Conservation (phyloP, 2,888 invertebrate species). For the Dione vanillae region DNA sequence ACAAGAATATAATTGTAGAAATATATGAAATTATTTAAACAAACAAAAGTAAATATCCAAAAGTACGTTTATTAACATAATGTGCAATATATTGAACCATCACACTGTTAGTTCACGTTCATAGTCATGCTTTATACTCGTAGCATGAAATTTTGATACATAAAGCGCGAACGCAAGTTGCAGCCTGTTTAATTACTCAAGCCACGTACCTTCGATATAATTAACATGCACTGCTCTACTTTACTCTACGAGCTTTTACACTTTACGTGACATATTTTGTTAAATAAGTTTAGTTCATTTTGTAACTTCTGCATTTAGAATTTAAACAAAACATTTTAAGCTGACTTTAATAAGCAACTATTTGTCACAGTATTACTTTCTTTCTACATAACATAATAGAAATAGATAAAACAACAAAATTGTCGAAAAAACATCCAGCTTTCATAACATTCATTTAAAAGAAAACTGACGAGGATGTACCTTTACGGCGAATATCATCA, state of each 20-base stretch:
- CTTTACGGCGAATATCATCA: slow-evolving; percentile 6
- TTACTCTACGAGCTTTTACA: neutral
- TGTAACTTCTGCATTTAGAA: too few relatives aligned
- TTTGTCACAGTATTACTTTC: too few relatives aligned
- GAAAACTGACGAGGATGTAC: slow-evolving; percentile 8
- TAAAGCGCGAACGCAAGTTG: slow-evolving; percentile 15
- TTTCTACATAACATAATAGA: neutral
- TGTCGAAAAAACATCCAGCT: neutral
- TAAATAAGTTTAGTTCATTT: too few relatives aligned
- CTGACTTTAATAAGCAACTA: too few relatives aligned
- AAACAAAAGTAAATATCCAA: neutral
- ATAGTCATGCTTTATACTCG: too few relatives aligned
- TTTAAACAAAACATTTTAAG: too few relatives aligned
- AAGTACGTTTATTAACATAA: neutral
- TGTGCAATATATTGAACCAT: neutral
- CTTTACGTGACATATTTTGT: too few relatives aligned
- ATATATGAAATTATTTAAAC: too few relatives aligned
- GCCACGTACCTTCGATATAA: slow-evolving; percentile 20
- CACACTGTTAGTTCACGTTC: neutral
- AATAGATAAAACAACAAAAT: neutral
- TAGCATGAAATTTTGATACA: neutral
- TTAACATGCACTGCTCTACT: slow-evolving; percentile 21
- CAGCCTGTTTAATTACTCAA: slow-evolving; percentile 19
- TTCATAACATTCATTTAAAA: neutral
- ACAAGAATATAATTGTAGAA: too few relatives aligned